Evolutionary conservation across 2,888 invertebrate species (phyloP).

Genomic region (Matsumyia berberina): DNA sequence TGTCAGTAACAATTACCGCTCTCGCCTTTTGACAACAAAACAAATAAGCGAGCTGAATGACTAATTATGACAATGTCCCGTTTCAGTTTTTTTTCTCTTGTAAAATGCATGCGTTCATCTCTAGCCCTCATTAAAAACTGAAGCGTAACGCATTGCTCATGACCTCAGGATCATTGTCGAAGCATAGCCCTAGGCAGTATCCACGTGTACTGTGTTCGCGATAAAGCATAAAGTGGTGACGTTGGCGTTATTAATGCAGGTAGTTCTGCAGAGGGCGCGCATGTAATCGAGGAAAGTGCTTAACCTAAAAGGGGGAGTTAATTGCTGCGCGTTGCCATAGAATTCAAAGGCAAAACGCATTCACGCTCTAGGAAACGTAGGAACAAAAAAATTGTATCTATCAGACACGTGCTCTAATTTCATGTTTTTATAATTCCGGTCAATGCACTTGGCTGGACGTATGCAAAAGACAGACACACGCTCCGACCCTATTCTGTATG

Average conservation of each 20-base stretch:
- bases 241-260: constrained; percentile 82
- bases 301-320: constrained; percentile 15
- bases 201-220: constrained; percentile 43
- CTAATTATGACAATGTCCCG: constrained; percentile 60
- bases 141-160: constrained; percentile 68
- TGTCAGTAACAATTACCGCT: constrained; percentile 58
- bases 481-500: neutral
- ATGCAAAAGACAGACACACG: constrained; percentile 19
- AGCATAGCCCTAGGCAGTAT: constrained; percentile 21
- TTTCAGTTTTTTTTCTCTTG: constrained; percentile 25
- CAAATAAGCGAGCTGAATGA: constrained; percentile 62
- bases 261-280: constrained; percentile 79
- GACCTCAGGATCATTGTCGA: constrained; percentile 30
- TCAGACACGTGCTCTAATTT: constrained; percentile 59
- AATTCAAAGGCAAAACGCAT: constrained; percentile 32
- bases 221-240: constrained; percentile 78
- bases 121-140: constrained; percentile 61
- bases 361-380: constrained; percentile 55
- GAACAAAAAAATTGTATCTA: constrained; percentile 12
- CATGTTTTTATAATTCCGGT: constrained; percentile 53
- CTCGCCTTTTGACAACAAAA: constrained; percentile 58
- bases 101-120: constrained; percentile 22
- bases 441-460: constrained; percentile 43
- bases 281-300: neutral
- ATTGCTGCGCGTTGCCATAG: constrained; percentile 61